Evolutionary conservation across 2,113 vertebrate species (phyloP).

Genomic region (Antennarius striatus): DNA sequence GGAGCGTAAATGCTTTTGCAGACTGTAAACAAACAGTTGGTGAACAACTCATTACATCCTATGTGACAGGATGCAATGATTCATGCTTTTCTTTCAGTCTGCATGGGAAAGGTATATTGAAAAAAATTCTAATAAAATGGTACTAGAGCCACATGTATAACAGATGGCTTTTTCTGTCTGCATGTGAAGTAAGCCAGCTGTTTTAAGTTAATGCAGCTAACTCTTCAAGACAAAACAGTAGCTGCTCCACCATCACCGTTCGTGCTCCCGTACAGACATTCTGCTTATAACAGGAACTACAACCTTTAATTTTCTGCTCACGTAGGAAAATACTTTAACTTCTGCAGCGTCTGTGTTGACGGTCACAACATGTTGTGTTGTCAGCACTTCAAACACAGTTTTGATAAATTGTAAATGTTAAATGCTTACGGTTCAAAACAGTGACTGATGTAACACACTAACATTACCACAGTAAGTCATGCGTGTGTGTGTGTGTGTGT

Average conservation of each 20-base stretch:
- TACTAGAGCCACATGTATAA: no score
- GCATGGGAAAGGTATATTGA: neutral
- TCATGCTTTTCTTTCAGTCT: conserved; percentile 6
- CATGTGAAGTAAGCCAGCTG: conserved; percentile 10
- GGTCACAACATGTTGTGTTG: neutral
- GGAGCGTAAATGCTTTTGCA: conserved; percentile 1
- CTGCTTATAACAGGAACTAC: neutral
- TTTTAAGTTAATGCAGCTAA: conserved; percentile 23
- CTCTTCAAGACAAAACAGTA: conserved; percentile 13
- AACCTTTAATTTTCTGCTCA: conserved; percentile 5
- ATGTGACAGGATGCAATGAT: neutral
- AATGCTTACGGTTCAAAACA: neutral
- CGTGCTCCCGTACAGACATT: conserved; percentile 14
- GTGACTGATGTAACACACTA: neutral
- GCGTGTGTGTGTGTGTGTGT: neutral
- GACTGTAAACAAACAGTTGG: conserved; percentile 11
- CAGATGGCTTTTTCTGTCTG: no score
- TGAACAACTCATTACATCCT: conserved; percentile 36
- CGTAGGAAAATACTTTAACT: conserved; percentile 6
- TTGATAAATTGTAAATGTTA: neutral
- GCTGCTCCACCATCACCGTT: neutral
- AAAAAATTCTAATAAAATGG: neutral
- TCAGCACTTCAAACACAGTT: neutral
- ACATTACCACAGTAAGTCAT: no score
- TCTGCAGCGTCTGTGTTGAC: conserved; percentile 1